These are phyloP conservation scores for Drosophila algonquin DNA, from an alignment of 2,888 invertebrate species.

Conservation along the genomic window DNA sequence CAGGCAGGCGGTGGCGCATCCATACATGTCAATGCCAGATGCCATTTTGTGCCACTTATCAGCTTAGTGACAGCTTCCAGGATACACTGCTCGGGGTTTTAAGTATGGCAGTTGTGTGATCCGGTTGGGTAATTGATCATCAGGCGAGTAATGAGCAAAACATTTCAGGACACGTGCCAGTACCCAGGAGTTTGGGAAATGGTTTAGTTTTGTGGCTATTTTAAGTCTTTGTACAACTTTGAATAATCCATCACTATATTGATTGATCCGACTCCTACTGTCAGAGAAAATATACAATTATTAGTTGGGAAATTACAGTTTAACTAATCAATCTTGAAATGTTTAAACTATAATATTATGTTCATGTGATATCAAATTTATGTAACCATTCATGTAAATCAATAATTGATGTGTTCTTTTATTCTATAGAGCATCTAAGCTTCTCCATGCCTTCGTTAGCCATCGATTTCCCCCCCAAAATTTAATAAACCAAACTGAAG, in stretches of 20 bases:
- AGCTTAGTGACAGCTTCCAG: constrained; percentile 42
- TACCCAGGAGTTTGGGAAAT: background rate
- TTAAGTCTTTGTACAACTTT: too few species aligned
- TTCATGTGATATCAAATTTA: too few species aligned
- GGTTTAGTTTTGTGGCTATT: background rate
- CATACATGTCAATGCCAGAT: constrained; percentile 56
- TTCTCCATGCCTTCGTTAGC: background rate
- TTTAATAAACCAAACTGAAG: constrained; percentile 28
- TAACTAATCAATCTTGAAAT: too few species aligned
- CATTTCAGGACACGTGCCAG: background rate
- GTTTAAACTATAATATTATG: too few species aligned
- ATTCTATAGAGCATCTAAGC: background rate
- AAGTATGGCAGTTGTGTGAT: background rate
- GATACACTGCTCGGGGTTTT: constrained; percentile 23
- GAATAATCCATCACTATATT: too few species aligned
- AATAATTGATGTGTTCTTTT: too few species aligned
- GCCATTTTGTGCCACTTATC: constrained; percentile 48
- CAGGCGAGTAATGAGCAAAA: background rate
- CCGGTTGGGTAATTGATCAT: constrained; percentile 1
- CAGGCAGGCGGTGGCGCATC: constrained; percentile 23
- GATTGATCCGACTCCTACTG: too few species aligned
- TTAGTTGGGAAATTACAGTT: too few species aligned
- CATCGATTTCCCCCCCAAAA: background rate
- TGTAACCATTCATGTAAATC: too few species aligned
- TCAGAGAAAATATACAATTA: too few species aligned